phyloP scores from a whole-genome alignment of 2,888 invertebrate species.

The Caenorhabditis sulstoni region DNA sequence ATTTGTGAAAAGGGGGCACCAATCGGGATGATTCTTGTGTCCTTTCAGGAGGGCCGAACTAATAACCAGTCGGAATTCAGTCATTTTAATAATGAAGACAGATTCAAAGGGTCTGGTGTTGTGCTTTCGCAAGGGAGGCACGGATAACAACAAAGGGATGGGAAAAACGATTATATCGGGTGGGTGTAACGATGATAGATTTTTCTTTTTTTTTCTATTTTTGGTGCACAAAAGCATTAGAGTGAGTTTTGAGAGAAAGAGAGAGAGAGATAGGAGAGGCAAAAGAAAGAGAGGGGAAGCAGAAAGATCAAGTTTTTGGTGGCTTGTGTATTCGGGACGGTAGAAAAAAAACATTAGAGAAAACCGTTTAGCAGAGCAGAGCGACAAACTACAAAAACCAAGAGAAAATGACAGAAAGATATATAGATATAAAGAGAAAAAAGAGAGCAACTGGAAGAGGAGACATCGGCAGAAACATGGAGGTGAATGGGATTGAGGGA shows the following conservation, averaged over 20 bases:
- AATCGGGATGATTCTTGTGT: no score
- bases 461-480: constrained; percentile 38
- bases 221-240: constrained; percentile 19
- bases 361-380: constrained; percentile 31
- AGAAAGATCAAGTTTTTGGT: constrained; percentile 44
- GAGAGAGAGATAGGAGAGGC: constrained; percentile 4
- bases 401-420: background rate
- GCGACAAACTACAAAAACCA: constrained; percentile 1
- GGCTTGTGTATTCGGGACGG: constrained; percentile 19
- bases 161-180: constrained; percentile 45
- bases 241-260: constrained; percentile 26
- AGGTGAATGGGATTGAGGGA: background rate
- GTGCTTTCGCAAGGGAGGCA: background rate
- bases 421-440: constrained; percentile 7
- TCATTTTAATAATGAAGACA: background rate
- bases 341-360: constrained; percentile 8
- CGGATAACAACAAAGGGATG: constrained; percentile 7
- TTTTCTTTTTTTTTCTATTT: background rate
- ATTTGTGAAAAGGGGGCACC: no score
- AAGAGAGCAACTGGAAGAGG: constrained; percentile 15
- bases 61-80: no score
- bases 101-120: background rate
- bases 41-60: no score
- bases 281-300: constrained; percentile 28
- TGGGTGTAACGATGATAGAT: constrained; percentile 7